These are phyloP conservation scores for Minunthozetes semirufus DNA, from an alignment of 2,888 invertebrate species.

Conservation along the genomic window DNA sequence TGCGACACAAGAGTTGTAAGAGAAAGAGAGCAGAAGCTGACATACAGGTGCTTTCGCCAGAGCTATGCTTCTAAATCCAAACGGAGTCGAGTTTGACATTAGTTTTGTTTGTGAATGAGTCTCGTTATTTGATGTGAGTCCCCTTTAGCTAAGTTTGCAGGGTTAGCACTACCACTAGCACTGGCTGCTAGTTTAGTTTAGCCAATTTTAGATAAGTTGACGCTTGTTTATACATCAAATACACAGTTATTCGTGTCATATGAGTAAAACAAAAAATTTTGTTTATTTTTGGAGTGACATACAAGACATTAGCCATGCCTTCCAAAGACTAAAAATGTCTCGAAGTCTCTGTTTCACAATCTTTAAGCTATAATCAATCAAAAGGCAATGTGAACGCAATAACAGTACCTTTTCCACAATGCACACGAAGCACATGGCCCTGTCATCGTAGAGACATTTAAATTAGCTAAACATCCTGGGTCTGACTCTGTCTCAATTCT, in stretches of 20 bases:
- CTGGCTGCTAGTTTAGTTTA: too few species aligned
- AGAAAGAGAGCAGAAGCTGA: not conserved
- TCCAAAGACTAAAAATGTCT: slow-evolving; percentile 26
- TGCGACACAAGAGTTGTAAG: too few species aligned
- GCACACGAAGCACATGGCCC: slow-evolving; percentile 28
- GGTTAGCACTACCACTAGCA: too few species aligned
- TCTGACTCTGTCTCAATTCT: not conserved
- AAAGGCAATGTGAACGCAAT: slow-evolving; percentile 2
- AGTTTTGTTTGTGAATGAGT: slow-evolving; percentile 9
- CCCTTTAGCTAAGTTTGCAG: too few species aligned
- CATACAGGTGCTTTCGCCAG: not conserved
- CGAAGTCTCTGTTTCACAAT: slow-evolving; percentile 28
- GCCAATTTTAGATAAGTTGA: not conserved
- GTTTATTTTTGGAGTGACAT: slow-evolving; percentile 28
- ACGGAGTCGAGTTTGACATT: not conserved
- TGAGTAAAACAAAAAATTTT: slow-evolving; percentile 13
- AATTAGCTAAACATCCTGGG: slow-evolving; percentile 28
- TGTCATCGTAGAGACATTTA: slow-evolving; percentile 28
- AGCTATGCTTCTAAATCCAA: not conserved
- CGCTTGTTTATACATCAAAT: slow-evolving; percentile 22
- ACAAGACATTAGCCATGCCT: slow-evolving; percentile 24
- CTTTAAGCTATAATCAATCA: slow-evolving; percentile 24
- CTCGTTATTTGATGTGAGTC: not conserved
- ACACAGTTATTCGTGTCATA: slow-evolving; percentile 28
- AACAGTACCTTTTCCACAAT: slow-evolving; percentile 24